Evolutionary conservation across 2,888 invertebrate species (phyloP), one percentile per base, ranked within the genome.

Genomic region (Clunio marinus): DNA sequence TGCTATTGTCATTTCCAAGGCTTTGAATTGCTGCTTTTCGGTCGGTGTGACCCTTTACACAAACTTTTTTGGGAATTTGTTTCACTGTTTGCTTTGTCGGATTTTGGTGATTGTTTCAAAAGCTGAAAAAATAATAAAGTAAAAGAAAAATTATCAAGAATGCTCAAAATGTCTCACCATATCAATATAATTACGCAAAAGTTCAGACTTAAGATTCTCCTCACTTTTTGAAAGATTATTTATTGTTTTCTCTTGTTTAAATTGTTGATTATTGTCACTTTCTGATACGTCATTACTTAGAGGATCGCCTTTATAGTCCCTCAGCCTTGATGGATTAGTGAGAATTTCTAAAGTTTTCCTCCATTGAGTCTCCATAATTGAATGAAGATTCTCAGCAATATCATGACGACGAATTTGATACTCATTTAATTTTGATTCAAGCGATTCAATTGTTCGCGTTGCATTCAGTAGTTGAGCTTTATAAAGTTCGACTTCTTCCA

Each of bases 301-400:
- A 3, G 15, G 8, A 2, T 28, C 59, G 15, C 8, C 10, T 8
- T 5, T 3, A 27, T 32, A 28, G 4, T 27, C 15, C 10, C 22
- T 1, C 2, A 24, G 22, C 22, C 25, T 22, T 2, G 58, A 58
- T n/a, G 78, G 78, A 8, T 77, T 77, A 5, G 85, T 84, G 63
- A 89, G 83, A 70, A 89, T 88, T 72, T 82, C 83, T 35, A 91
- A 77, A 1, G 90, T 89, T 75, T 91, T 88, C 37, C 86, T 81
- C 90, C 90, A 91, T 75, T 91, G 91, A 7, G 84, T 82, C 78
- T 91, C 88, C 90, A 91, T 90, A 0, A 89, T 85, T 70, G 81
- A 82, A 76, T 91, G 89, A 70, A 92, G 78, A 74, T 89, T 87
- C 69, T 88, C 83, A 1, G 89, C 90, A 55, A 91, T 81, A 73